Percentiles rank a stretch among this genome's conserved stretches.
Conservation (phyloP, 2,888 invertebrate genomes). For the Lasioglossum villosulum region DNA sequence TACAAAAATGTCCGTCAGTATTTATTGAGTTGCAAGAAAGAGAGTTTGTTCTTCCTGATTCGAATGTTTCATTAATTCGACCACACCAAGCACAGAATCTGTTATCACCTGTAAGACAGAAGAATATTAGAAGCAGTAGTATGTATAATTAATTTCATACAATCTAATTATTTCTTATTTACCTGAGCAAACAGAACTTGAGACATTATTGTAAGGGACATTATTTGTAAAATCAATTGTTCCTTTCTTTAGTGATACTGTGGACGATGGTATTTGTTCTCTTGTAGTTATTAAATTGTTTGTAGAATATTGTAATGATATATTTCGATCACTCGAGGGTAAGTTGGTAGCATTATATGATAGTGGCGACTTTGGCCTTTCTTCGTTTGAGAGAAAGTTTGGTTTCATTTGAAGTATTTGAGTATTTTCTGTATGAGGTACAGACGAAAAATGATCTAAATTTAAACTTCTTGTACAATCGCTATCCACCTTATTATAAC, state of each 20-base stretch:
- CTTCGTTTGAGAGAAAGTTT: constrained; percentile 53
- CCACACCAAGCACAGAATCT: constrained; percentile 79
- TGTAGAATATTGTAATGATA: constrained; percentile 57
- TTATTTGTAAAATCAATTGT: constrained; percentile 71
- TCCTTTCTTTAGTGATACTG: constrained; percentile 71
- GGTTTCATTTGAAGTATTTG: constrained; percentile 61
- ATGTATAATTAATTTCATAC: background rate
- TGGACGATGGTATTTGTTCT: constrained; percentile 66
- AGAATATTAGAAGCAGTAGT: background rate
- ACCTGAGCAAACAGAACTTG: constrained; percentile 77
- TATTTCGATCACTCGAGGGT: constrained; percentile 64
- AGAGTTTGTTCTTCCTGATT: constrained; percentile 84
- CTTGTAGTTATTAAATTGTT: constrained; percentile 57
- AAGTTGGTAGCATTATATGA: constrained; percentile 41
- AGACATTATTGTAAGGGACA: constrained; percentile 73
- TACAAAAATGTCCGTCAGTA: constrained; percentile 89
- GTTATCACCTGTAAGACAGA: constrained; percentile 55
- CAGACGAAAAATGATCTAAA: constrained; percentile 82
- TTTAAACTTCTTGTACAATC: constrained; percentile 87
- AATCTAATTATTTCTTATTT: background rate
- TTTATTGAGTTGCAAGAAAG: constrained; percentile 79
- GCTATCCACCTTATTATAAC: constrained; percentile 91
- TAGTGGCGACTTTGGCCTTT: constrained; percentile 59
- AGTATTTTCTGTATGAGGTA: constrained; percentile 66
- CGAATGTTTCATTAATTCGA: constrained; percentile 86